Evolutionary conservation across 2,113 vertebrate genomes (phyloP).

Genomic region (Phrynocephalus versicolor): DNA sequence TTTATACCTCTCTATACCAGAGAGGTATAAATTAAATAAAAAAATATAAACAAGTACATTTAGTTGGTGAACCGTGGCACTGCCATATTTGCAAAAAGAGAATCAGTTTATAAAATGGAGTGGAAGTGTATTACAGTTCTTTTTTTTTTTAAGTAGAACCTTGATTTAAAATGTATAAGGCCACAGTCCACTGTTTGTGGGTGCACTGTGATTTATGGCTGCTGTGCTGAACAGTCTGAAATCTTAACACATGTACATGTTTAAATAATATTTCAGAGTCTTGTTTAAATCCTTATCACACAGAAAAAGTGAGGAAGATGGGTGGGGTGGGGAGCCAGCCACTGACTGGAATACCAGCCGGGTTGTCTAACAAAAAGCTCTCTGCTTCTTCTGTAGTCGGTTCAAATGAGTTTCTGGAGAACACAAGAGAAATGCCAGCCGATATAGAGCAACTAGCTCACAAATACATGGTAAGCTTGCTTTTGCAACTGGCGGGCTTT

Average conservation of each 20-base stretch:
- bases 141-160: not conserved
- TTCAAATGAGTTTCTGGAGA: conserved; percentile 30
- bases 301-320: not conserved
- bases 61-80: too few relatives aligned
- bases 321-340: not conserved
- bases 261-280: not conserved
- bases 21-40: too few relatives aligned
- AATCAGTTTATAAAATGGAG: not conserved
- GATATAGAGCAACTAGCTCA: conserved; percentile 70
- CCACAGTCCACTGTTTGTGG: not conserved
- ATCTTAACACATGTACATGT: not conserved
- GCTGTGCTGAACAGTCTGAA: too few relatives aligned
- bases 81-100: not conserved
- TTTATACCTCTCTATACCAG: too few relatives aligned
- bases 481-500: not conserved
- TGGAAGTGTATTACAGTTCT: not conserved
- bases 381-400: conserved; percentile 5
- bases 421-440: conserved; percentile 44
- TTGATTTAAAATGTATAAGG: not conserved
- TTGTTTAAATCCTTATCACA: not conserved
- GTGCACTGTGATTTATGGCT: not conserved
- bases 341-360: not conserved
- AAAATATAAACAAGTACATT: too few relatives aligned
- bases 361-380: not conserved
- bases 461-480: conserved; percentile 78